Base-by-base conservation (phyloP, 2,797 vertebrate genomes). In the Phrynocephalus forsythii region DNA sequence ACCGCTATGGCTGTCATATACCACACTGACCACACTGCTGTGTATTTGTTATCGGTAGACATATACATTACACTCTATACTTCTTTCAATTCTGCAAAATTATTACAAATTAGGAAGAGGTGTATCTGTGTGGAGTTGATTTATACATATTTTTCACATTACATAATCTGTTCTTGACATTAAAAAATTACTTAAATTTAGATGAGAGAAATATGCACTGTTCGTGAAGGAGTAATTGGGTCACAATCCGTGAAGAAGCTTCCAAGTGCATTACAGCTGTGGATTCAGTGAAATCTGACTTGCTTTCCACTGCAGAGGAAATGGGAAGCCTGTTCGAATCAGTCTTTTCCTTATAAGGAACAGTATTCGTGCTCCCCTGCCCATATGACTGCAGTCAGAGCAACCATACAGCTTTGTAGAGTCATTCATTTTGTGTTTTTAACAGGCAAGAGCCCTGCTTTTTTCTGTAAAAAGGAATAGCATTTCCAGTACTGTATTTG, bases 391-490 rank as follows among this genome's bases (percentile, higher is more conserved):
- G 66, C 77, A 87, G 66, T n/a, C 8, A 63, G n/a, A 90, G 48
- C 30, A 66, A 8, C 60, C 71, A 1, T 69, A 0, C 84, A n/a
- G 72, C 75, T 56, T 5, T 83, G 50, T 71, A 0, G 76, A 80
- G 18, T 60, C n/a, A 89, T 69, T 82, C 22, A 79, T 6, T 78
- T 84, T 63, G 0, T 86, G 69, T 75, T 66, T 44, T 10, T 38
- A 83, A 90, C 90, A 79, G 66, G 76, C 79, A 82, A 66, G 50
- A 84, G 10, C 2, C 6, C 5, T 84, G 30, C 44, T 84, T 8
- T 75, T 82, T 6, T 52, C 85, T 90, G n/a, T 33, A 71, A 79
- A 91, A 85, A 76, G 33, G 85, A 84, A 79, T 60, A 26, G 7
- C 69, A 78, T 82, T 92, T 83, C 91, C 33, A 44, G 26, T 24